Evolutionary conservation across 2,888 invertebrate species (phyloP).

Genomic region (Cantharis rustica): DNA sequence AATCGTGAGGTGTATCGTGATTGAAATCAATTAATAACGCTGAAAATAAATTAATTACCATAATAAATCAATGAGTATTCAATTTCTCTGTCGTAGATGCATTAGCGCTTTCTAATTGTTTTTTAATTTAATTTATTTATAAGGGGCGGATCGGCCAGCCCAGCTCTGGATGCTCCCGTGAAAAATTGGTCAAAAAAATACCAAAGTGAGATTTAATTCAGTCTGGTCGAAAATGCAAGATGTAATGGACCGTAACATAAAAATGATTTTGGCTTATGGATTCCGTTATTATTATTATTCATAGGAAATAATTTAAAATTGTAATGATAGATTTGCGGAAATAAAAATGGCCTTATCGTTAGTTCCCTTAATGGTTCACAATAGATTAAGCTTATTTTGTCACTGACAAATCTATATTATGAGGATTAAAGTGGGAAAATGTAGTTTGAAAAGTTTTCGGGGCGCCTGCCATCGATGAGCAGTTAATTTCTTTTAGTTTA

Average conservation of each 20-base stretch:
- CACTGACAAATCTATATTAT: slow-evolving; percentile 33
- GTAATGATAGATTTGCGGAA: background rate
- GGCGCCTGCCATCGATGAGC: slow-evolving; percentile 10
- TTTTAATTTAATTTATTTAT: background rate
- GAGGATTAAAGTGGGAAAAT: slow-evolving; percentile 18
- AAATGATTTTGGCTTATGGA: background rate
- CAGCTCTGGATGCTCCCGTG: background rate
- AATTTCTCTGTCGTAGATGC: background rate
- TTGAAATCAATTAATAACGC: background rate
- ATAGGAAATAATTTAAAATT: background rate
- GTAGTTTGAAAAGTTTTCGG: slow-evolving; percentile 11
- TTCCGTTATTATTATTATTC: background rate
- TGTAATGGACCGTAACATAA: background rate
- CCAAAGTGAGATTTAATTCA: background rate
- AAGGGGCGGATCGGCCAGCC: background rate
- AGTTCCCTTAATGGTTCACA: slow-evolving; percentile 37
- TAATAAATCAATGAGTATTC: background rate
- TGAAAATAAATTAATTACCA: background rate
- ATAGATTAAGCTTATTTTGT: slow-evolving; percentile 37
- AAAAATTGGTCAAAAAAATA: background rate
- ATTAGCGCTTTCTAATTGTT: background rate
- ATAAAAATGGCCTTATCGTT: slow-evolving; percentile 30
- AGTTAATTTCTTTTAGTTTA: slow-evolving; percentile 15
- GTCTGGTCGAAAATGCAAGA: background rate
- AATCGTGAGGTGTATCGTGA: background rate